Evolutionary conservation across 2,888 invertebrate species (phyloP).

Genomic region (Lithophane semibrunnea): DNA sequence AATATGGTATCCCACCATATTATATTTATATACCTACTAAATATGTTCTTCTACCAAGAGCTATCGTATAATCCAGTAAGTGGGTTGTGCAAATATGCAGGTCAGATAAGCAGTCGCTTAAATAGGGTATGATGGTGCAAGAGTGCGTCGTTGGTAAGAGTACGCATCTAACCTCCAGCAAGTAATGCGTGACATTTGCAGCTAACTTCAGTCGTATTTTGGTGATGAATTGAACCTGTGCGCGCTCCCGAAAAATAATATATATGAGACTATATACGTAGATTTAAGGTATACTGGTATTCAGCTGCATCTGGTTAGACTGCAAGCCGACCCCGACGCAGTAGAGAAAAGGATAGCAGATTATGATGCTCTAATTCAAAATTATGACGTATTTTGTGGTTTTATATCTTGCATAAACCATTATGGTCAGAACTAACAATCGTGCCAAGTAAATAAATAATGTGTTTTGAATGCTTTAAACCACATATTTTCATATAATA

Average conservation of each 20-base stretch:
- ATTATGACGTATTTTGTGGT: constrained; percentile 32
- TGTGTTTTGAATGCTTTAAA: not conserved
- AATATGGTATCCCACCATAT: too few species aligned
- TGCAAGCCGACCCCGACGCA: too few species aligned
- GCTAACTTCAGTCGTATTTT: too few species aligned
- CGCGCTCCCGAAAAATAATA: too few species aligned
- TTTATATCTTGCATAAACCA: not conserved
- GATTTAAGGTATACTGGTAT: not conserved
- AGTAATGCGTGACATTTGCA: too few species aligned
- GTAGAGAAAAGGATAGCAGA: too few species aligned
- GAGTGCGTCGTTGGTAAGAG: too few species aligned
- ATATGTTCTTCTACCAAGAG: not conserved
- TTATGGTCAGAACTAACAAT: not conserved
- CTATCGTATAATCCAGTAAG: not conserved
- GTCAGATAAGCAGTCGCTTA: not conserved
- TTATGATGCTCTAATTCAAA: not conserved
- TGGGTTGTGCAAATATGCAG: not conserved
- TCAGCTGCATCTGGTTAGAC: not conserved
- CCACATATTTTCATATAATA: constrained; percentile 25
- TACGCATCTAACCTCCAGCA: too few species aligned
- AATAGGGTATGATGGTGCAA: not conserved
- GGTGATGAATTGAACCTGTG: too few species aligned
- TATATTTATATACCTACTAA: not conserved
- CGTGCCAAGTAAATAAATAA: too few species aligned
- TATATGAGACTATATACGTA: too few species aligned